Evolutionary conservation across 2,113 vertebrate genomes (phyloP), one percentile per base, ranked within the genome.

Genomic region (Oryzias melastigma): DNA sequence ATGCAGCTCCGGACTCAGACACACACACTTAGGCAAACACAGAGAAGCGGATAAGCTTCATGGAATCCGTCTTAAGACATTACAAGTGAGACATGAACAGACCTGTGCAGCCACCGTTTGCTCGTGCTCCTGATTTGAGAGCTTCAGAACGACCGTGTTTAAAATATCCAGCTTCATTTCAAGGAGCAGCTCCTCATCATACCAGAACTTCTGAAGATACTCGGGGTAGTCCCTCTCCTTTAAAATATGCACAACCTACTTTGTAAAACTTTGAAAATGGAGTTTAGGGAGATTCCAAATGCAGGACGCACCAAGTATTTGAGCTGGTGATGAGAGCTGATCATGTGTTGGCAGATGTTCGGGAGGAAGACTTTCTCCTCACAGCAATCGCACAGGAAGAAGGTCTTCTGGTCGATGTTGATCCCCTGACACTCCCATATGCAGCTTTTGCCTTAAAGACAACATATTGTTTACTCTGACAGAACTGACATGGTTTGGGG

Each of bases 381-480:
- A 29, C 88, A 90, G 77, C 77, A 74, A 41, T 70, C 70, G 54
- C 88, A 90, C 52, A 90, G 57, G 65, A n/a, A 90, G 61, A 88
- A 70, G 0, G 71, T 20, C 0, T 7, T n/a, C 25, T 4, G 14
- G 27, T 25, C 22, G 0, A 20, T 41, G 1, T 64, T 74, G n/a
- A 22, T 22, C 22, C 22, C 22, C 15, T 17, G 62, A 27, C 84
- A 87, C 57, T 88, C 85, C 67, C 78, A 81, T 42, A 90, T 59
- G 24, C 4, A 56, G 16, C 42, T 18, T 19, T 70, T 57, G 70
- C 88, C 88, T 90, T 65, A 57, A 17, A 45, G 44, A 6, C 3
- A 62, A 20, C 62, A 14, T 13, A 1, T 2, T 10, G 1, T 10
- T 7, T 55, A 49, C 20, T 19, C 16, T 27, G 8, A 43, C 19